Conservation (phyloP, 1,140 invertebrate genomes). For the Procambarus clarkii region DNA sequence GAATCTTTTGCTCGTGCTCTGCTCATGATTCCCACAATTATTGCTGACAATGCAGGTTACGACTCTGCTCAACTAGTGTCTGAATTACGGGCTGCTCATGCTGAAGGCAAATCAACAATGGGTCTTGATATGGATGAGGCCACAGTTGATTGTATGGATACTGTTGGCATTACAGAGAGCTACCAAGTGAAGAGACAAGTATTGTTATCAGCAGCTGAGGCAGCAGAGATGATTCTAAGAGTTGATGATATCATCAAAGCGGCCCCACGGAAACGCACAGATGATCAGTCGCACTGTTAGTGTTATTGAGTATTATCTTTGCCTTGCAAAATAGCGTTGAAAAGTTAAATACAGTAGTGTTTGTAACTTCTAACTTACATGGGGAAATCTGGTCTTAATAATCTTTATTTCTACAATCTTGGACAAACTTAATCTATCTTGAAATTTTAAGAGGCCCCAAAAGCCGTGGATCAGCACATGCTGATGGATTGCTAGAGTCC, state of each 20-base stretch:
- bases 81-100: conserved; percentile 92
- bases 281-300: conserved; percentile 91
- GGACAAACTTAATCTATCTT: neutral
- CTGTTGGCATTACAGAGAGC: conserved; percentile 96
- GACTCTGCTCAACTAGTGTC: conserved; percentile 96
- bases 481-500: too few relatives aligned
- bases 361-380: neutral
- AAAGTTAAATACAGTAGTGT: neutral
- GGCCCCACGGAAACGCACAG: conserved; percentile 92
- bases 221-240: conserved; percentile 98
- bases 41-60: conserved; percentile 99
- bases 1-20: conserved; percentile 95
- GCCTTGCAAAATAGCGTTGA: neutral
- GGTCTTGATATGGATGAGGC: conserved; percentile 94
- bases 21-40: conserved; percentile 92
- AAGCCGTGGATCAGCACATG: neutral
- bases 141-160: conserved; percentile 88
- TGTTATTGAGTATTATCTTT: neutral
- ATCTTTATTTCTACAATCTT: neutral
- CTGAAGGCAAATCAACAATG: conserved; percentile 84
- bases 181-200: conserved; percentile 98
- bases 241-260: conserved; percentile 98
- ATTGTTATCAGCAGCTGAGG: conserved; percentile 94
- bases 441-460: neutral
- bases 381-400: neutral